These are phyloP conservation scores for Meriones unguiculatus DNA, from an alignment of 2,113 vertebrate species.

Conservation along the genomic window DNA sequence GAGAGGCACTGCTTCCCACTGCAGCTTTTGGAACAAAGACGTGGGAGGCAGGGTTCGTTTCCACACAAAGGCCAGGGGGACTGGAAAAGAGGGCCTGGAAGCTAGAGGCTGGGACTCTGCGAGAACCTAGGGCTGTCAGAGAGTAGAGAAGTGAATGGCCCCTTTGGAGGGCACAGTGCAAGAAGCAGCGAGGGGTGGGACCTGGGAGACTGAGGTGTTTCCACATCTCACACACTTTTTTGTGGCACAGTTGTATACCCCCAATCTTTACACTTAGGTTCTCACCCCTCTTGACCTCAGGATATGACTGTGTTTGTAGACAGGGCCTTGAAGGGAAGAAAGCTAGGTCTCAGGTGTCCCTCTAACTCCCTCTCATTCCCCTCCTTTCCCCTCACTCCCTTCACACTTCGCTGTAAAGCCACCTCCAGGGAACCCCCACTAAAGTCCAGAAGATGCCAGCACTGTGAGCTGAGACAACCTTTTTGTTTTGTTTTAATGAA, in stretches of 20 bases:
- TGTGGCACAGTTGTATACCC: accelerated
- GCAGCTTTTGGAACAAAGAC: background rate
- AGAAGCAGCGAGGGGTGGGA: background rate
- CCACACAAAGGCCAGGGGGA: accelerated
- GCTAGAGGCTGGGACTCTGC: background rate
- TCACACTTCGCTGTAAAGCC: background rate
- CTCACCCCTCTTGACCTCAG: background rate
- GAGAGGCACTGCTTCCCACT: too few relatives aligned
- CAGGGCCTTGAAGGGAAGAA: background rate
- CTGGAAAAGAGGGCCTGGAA: too few relatives aligned
- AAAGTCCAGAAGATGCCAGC: background rate
- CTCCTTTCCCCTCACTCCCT: background rate
- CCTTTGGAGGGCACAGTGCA: background rate
- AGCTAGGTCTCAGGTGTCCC: background rate
- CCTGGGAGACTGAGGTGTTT: background rate
- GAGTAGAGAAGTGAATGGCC: background rate
- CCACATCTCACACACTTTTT: accelerated
- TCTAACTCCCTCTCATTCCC: background rate
- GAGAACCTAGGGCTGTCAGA: background rate
- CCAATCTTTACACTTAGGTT: accelerated
- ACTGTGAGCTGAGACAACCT: accelerated
- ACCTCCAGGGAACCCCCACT: background rate
- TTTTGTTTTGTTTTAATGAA: background rate
- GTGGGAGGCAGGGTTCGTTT: accelerated
- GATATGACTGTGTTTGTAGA: background rate